Conservation (phyloP, 2,888 invertebrate species). For the Nasonovia ribisnigri region DNA sequence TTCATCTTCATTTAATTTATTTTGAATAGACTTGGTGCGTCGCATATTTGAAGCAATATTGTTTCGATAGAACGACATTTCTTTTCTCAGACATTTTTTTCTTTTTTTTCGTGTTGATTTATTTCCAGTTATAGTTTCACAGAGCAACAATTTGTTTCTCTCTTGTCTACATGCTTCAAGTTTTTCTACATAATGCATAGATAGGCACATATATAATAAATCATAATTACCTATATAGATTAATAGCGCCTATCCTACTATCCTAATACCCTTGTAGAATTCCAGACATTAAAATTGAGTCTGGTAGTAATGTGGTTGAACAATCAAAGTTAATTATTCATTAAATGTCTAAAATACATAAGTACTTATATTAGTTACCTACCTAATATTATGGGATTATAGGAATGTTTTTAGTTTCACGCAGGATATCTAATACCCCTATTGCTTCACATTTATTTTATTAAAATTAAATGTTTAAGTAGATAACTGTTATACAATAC, state of each 20-base stretch:
- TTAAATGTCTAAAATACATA: too few species aligned
- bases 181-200: conserved; percentile 63
- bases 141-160: conserved; percentile 51
- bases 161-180: conserved; percentile 65
- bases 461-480: too few species aligned
- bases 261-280: neutral
- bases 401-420: too few species aligned
- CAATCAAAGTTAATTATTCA: too few species aligned
- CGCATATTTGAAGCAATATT: conserved; percentile 63
- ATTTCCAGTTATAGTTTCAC: neutral
- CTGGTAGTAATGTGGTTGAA: too few species aligned
- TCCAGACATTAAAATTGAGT: neutral
- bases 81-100: conserved; percentile 51
- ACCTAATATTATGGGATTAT: too few species aligned
- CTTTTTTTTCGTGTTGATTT: conserved; percentile 30
- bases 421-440: too few species aligned
- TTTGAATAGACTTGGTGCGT: conserved; percentile 61
- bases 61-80: conserved; percentile 53
- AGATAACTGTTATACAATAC: too few species aligned
- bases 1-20: conserved; percentile 60
- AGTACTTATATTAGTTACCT: too few species aligned
- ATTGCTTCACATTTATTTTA: too few species aligned
- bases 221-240: neutral
- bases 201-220: neutral
- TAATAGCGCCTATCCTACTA: neutral